Percentiles rank a stretch among this genome's conserved stretches.
phyloP scores from a whole-genome alignment of 2,888 invertebrate species.

The Erebia palarica region DNA sequence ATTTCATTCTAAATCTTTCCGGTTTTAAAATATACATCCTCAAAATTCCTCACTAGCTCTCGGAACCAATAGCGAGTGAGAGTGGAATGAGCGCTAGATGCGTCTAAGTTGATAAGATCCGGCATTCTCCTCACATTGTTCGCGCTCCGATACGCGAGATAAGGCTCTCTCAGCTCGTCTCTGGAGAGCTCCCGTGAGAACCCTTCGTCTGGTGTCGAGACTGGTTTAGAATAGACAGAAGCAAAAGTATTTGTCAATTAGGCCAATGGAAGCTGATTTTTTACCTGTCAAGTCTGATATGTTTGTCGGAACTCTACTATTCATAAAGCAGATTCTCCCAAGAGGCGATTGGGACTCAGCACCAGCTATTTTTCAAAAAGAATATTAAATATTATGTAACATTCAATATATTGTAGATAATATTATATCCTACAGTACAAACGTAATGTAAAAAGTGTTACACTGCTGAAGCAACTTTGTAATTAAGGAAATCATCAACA shows the following conservation, averaged over 20 bases:
- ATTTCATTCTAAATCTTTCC: too few species aligned
- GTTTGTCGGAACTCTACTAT: background rate
- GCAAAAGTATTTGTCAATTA: constrained; percentile 45
- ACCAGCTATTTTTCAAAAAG: too few species aligned
- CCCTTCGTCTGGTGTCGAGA: constrained; percentile 58
- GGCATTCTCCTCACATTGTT: constrained; percentile 78
- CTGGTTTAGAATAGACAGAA: constrained; percentile 66
- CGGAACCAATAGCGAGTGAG: constrained; percentile 57
- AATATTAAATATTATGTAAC: too few species aligned
- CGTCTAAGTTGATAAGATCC: constrained; percentile 71
- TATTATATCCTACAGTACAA: too few species aligned
- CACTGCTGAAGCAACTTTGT: too few species aligned
- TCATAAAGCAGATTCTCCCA: too few species aligned
- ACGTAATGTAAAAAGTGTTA: too few species aligned
- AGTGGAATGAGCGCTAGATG: constrained; percentile 72
- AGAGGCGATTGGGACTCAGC: too few species aligned
- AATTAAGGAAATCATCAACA: too few species aligned
- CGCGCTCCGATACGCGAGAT: constrained; percentile 75
- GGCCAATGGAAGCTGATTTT: constrained; percentile 47
- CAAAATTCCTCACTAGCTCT: background rate
- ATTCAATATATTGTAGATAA: too few species aligned
- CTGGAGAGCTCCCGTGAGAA: constrained; percentile 77
- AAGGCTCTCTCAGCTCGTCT: constrained; percentile 73
- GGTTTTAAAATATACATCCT: background rate
- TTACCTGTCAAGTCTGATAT: background rate